Base-by-base conservation (phyloP, 2,888 invertebrate species). In the Agrotis exclamationis region DNA sequence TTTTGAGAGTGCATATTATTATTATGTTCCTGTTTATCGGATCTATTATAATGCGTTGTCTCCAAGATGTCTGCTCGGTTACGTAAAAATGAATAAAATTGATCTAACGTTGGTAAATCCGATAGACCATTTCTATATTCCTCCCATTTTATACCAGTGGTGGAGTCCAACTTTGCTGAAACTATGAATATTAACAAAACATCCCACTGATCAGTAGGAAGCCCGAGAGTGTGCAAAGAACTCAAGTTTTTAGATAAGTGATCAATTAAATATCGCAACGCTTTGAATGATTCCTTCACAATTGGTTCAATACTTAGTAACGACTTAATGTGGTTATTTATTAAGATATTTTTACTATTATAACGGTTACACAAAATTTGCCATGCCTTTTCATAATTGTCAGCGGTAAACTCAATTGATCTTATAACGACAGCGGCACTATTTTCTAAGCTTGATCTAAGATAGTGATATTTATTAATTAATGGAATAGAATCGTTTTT, bases 381-480 rank as follows among this genome's bases (percentile, higher is more conserved):
- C 68, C 76, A 76, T 5, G 79, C 79, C 13, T 74, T 62, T 11
- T 54, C 24, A 51, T 77, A 82, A 70, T 70, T 77, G 11, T 64
- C n/a, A 33, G 70, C 58, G 20, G 68, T 69, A 57, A 82, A 74
- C 53, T 76, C 75, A 53, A 79, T 68, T 14, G 76, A 77, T 47
- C 70, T 70, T 63, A 80, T 77, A 18, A 66, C 63, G 18, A 79
- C 67, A 67, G 64, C 51, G 44, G 79, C 75, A 62, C 72, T 70
- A n/a, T 71, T 73, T 57, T 79, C 75, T 44, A 85, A 68, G 18
- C 75, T 70, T 18, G 79, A 63, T 9, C 79, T 39, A 6, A 85
- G 63, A 60, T 83, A 86, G 50, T 85, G 82, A 65, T 83, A 82
- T 58, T 86, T 85, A 57, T 80, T 80, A 14, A 85, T 85, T 1